Conservation (phyloP, 2,797 vertebrate genomes). For the Urosaurus nigricauda region DNA sequence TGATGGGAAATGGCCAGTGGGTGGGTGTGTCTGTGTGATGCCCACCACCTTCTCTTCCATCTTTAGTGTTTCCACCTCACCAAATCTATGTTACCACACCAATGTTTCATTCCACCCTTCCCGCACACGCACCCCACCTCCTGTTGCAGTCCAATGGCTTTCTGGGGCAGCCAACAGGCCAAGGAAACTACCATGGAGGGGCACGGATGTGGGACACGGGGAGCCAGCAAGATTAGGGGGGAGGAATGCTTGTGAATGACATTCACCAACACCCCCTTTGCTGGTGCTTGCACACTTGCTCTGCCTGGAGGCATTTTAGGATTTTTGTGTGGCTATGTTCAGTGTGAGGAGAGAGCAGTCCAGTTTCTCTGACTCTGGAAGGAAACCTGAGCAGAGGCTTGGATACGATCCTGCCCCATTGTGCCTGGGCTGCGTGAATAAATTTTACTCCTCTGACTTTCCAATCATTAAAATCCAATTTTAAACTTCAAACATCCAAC, state of each 20-base stretch:
- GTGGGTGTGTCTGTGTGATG: too few relatives aligned
- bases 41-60: too few relatives aligned
- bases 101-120: too few relatives aligned
- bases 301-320: not conserved
- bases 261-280: not conserved
- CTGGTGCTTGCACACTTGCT: not conserved
- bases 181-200: not conserved
- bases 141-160: too few relatives aligned
- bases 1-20: too few relatives aligned
- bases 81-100: too few relatives aligned
- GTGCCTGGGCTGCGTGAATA: slow-evolving; percentile 48
- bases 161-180: not conserved
- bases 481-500: slow-evolving; percentile 49
- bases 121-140: too few relatives aligned
- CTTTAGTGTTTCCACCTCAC: too few relatives aligned
- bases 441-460: not conserved
- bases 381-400: not conserved
- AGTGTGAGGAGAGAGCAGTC: not conserved
- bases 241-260: too few relatives aligned
- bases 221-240: not conserved
- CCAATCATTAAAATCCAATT: slow-evolving; percentile 66
- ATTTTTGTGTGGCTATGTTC: not conserved
- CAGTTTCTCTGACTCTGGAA: rapidly evolving
- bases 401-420: slow-evolving; percentile 51
- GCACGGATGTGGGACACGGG: too few relatives aligned